Percentiles rank a stretch among this genome's conserved stretches.
These are phyloP conservation scores for Psilopsiagon aymara DNA, from an alignment of 2,113 vertebrate species.

Conservation along the genomic window DNA sequence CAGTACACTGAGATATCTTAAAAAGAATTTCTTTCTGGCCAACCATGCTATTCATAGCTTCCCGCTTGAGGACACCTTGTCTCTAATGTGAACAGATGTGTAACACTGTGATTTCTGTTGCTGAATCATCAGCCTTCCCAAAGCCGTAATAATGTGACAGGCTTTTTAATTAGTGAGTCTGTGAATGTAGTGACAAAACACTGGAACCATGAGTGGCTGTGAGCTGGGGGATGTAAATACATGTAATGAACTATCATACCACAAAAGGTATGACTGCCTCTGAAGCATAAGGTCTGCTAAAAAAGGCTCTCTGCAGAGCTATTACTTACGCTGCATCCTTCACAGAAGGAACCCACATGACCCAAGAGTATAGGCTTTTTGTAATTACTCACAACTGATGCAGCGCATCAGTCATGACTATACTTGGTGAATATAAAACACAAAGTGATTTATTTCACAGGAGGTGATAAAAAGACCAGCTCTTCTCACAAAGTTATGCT, in stretches of 20 bases:
- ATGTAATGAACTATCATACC: neutral
- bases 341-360: neutral
- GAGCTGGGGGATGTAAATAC: neutral
- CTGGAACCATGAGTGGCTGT: neutral
- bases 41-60: neutral
- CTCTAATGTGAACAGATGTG: neutral
- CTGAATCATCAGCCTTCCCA: neutral
- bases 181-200: neutral
- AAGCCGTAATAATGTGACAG: neutral
- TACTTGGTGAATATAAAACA: neutral
- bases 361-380: neutral
- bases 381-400: neutral
- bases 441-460: neutral
- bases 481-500: neutral
- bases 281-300: neutral
- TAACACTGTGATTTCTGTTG: neutral
- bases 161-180: slow-evolving; percentile 13
- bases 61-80: neutral
- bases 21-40: neutral
- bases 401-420: neutral
- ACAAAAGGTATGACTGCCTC: neutral
- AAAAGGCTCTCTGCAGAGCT: neutral
- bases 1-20: neutral
- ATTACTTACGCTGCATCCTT: neutral
- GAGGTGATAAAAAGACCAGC: neutral